phyloP scores from a whole-genome alignment of 2,797 vertebrate genomes.

The Lithobates pipiens region DNA sequence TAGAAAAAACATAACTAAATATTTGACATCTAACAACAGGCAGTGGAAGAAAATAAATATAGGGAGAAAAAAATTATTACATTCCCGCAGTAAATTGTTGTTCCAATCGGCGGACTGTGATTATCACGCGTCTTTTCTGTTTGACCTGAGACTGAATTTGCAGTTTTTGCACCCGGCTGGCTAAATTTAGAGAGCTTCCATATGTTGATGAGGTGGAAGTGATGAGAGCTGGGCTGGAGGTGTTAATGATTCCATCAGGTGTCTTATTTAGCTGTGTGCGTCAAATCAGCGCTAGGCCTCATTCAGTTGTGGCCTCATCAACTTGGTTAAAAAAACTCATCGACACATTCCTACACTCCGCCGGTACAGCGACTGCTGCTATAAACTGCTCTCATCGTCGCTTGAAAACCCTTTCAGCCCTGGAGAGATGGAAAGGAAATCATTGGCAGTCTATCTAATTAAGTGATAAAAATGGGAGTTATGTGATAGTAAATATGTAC shows the following conservation, averaged over 20 bases:
- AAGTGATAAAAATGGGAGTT: constrained; percentile 20
- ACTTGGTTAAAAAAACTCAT: constrained; percentile 54
- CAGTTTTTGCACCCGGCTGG: constrained; percentile 21
- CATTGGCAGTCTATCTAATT: constrained; percentile 18
- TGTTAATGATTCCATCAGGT: constrained; percentile 62
- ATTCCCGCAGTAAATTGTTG: constrained; percentile 29
- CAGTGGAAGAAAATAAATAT: constrained; percentile 1
- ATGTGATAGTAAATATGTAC: constrained; percentile 10
- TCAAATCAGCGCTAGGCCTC: constrained; percentile 26
- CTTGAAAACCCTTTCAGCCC: constrained; percentile 16
- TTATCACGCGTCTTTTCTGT: constrained; percentile 30
- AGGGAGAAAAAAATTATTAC: constrained; percentile 11
- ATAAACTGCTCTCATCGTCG: background rate
- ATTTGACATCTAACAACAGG: background rate
- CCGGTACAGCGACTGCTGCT: background rate
- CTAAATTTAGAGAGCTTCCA: constrained; percentile 57
- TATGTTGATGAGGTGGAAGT: constrained; percentile 59
- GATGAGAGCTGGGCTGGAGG: constrained; percentile 43
- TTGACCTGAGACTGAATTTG: constrained; percentile 51
- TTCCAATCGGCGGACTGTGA: background rate
- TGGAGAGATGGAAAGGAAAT: constrained; percentile 2
- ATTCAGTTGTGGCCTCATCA: constrained; percentile 46
- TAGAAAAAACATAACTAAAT: no score
- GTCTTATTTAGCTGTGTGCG: constrained; percentile 39
- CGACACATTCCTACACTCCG: constrained; percentile 48